These are phyloP conservation scores for Acheta domesticus DNA, from an alignment of 2,888 invertebrate species.

Conservation along the genomic window DNA sequence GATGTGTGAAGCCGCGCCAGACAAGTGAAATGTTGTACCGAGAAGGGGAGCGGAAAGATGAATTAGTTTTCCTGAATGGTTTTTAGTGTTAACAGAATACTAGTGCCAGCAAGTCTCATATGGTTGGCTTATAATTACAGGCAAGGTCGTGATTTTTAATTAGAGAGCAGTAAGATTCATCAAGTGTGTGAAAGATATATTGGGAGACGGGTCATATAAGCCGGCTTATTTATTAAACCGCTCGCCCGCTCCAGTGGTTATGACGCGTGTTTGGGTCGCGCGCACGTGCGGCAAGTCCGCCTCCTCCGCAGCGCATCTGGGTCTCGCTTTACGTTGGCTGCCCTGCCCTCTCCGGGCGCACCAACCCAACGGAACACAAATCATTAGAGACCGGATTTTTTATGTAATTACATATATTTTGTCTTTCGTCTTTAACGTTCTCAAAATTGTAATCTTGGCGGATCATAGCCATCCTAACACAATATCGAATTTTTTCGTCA, in stretches of 20 bases:
- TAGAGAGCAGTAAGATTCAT: conserved; percentile 26
- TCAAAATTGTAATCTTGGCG: too few relatives aligned
- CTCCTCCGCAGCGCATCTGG: neutral
- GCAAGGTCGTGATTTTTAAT: conserved; percentile 34
- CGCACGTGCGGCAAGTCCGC: neutral
- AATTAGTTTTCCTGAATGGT: conserved; percentile 22
- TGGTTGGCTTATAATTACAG: conserved; percentile 33
- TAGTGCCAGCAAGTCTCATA: neutral
- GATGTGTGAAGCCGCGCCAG: neutral
- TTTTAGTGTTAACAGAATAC: conserved; percentile 18
- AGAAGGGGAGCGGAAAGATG: conserved; percentile 22
- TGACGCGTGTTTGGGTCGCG: neutral
- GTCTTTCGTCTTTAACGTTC: too few relatives aligned
- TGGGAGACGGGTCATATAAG: neutral
- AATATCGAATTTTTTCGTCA: too few relatives aligned
- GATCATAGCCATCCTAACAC: too few relatives aligned
- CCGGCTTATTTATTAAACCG: conserved; percentile 18
- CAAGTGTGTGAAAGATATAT: conserved; percentile 18
- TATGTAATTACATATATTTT: too few relatives aligned
- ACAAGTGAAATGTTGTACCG: neutral
- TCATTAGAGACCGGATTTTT: too few relatives aligned
- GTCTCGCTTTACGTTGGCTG: neutral
- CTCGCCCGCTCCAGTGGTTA: neutral
- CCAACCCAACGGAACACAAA: too few relatives aligned
- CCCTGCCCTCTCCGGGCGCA: too few relatives aligned